phyloP scores from a whole-genome alignment of 2,888 invertebrate species.

The Atrina japonica region DNA sequence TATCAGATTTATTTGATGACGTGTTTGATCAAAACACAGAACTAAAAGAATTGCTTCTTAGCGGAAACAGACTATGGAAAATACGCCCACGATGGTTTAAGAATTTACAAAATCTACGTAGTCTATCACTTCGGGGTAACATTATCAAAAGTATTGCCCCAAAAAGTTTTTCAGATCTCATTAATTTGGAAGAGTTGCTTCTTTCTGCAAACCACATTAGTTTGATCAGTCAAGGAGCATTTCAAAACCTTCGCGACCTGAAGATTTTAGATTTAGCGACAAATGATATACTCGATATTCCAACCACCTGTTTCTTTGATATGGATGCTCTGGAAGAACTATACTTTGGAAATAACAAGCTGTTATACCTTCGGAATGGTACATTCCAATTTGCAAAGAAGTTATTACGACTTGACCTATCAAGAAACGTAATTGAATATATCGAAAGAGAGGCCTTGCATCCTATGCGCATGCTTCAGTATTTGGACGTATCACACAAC shows the following conservation, averaged over 20 bases:
- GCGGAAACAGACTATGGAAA: constrained; percentile 56
- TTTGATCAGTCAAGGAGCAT: constrained; percentile 62
- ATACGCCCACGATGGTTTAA: constrained; percentile 59
- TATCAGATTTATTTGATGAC: constrained; percentile 54
- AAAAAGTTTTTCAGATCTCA: constrained; percentile 52
- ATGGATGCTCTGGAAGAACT: constrained; percentile 53
- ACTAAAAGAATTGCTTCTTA: constrained; percentile 54
- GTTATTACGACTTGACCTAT: constrained; percentile 53
- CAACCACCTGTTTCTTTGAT: constrained; percentile 54
- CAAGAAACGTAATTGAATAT: constrained; percentile 56
- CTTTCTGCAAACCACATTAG: constrained; percentile 59
- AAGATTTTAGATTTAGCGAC: constrained; percentile 60
- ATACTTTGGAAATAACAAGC: constrained; percentile 58
- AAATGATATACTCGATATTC: constrained; percentile 62
- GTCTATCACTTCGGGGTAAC: constrained; percentile 59
- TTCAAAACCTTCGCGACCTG: constrained; percentile 84
- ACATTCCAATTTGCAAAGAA: constrained; percentile 51
- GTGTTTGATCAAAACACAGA: constrained; percentile 52
- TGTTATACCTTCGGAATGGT: constrained; percentile 51
- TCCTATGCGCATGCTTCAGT: constrained; percentile 45
- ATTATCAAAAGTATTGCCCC: constrained; percentile 53
- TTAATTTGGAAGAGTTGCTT: constrained; percentile 52
- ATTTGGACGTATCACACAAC: constrained; percentile 63
- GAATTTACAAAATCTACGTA: constrained; percentile 49
- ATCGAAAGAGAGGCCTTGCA: constrained; percentile 54